These are phyloP conservation scores for Limnephilus lunatus DNA, from an alignment of 2,888 invertebrate genomes.

Conservation along the genomic window DNA sequence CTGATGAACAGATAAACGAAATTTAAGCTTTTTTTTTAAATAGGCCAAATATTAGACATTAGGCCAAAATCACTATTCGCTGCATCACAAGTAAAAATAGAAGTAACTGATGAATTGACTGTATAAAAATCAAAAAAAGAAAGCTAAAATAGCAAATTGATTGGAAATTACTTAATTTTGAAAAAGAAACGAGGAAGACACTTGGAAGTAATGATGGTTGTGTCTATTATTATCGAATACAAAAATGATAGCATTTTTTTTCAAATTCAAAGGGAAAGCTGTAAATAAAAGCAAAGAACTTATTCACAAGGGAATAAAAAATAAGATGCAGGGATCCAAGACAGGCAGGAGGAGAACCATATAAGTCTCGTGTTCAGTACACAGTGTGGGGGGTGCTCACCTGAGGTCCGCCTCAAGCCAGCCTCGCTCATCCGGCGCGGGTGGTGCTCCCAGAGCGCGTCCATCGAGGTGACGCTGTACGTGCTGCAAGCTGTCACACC, in stretches of 20 bases:
- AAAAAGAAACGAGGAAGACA: not conserved
- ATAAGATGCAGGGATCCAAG: slow-evolving; percentile 10
- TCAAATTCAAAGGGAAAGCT: not conserved
- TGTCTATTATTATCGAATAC: not conserved
- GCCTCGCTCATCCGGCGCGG: slow-evolving; percentile 86
- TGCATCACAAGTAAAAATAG: not conserved
- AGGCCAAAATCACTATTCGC: not conserved
- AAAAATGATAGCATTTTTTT: not conserved
- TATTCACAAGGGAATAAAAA: not conserved
- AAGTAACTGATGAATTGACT: not conserved
- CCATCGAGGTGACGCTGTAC: slow-evolving; percentile 82
- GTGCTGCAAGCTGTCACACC: slow-evolving; percentile 76
- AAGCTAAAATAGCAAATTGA: not conserved
- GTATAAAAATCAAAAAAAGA: no score
- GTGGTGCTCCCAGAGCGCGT: slow-evolving; percentile 85
- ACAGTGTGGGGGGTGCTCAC: slow-evolving; percentile 73
- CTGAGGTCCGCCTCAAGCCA: slow-evolving; percentile 86
- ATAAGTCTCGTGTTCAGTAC: not conserved
- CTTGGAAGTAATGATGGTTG: not conserved
- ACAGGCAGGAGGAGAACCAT: slow-evolving; percentile 16
- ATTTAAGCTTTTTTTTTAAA: not conserved
- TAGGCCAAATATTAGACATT: not conserved
- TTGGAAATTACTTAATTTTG: not conserved
- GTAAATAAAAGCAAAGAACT: not conserved
- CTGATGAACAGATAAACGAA: not conserved